A percentile compares a stretch with the other conserved stretches of the same genome.
Conservation (phyloP, 2,113 vertebrate species). For the Motacilla tschutschensis region DNA sequence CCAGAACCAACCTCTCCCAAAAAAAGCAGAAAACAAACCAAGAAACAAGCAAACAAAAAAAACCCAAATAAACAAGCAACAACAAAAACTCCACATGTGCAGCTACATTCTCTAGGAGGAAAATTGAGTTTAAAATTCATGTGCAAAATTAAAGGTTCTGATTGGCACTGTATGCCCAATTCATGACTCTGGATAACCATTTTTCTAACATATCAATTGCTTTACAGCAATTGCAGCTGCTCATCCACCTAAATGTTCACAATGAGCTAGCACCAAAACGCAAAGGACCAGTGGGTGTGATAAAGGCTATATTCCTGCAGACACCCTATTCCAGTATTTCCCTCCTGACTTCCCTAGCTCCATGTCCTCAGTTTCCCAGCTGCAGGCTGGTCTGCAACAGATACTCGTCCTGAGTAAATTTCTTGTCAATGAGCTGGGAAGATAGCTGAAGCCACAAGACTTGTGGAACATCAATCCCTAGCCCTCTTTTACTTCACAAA, state of each 20-base stretch:
- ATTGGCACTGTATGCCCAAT: background rate
- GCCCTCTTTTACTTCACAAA: background rate
- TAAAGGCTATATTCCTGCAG: background rate
- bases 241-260: background rate
- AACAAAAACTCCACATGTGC: accelerated
- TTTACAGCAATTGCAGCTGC: background rate
- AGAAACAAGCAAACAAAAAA: too few relatives aligned
- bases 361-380: background rate
- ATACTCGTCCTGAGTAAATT: background rate
- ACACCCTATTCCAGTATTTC: background rate
- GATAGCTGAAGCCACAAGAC: background rate
- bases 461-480: background rate
- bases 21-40: background rate
- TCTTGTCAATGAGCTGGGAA: background rate
- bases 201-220: background rate
- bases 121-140: background rate
- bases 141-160: background rate
- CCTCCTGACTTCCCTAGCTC: background rate
- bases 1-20: accelerated
- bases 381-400: background rate
- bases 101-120: background rate
- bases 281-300: accelerated
- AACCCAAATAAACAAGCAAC: background rate
- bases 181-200: background rate
- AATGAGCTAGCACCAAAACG: background rate